These are phyloP conservation scores for Dendrolimus houi DNA, from an alignment of 2,888 invertebrate genomes.

Conservation along the genomic window DNA sequence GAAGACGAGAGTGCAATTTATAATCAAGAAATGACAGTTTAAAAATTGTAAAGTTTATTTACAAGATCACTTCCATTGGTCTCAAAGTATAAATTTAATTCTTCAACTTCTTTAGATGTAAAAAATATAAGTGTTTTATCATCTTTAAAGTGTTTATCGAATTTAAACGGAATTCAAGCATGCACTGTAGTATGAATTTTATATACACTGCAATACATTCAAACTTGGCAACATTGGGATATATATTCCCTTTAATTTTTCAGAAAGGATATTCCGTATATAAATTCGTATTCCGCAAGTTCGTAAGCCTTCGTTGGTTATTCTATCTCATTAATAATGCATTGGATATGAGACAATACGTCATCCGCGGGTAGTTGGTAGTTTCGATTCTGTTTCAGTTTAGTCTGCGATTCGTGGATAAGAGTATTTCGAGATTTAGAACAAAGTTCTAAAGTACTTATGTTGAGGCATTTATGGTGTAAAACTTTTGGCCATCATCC, in stretches of 20 bases:
- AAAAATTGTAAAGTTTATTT: no score
- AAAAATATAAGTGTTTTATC: no score
- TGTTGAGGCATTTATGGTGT: background rate
- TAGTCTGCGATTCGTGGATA: background rate
- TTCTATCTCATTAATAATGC: constrained; percentile 11
- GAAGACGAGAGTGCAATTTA: no score
- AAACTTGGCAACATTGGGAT: background rate
- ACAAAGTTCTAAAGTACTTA: background rate
- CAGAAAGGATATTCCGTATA: background rate
- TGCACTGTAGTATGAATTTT: no score
- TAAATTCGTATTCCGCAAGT: background rate
- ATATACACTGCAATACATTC: no score
- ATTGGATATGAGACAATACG: constrained; percentile 9
- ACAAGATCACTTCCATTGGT: no score
- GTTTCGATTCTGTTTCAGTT: constrained; percentile 1
- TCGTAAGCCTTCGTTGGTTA: background rate
- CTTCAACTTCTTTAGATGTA: no score
- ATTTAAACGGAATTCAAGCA: no score
- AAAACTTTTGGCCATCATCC: background rate
- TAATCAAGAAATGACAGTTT: no score
- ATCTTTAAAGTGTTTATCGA: no score
- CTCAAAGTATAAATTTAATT: no score
- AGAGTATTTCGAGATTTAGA: background rate
- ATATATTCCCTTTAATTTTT: background rate
- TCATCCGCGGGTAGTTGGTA: constrained; percentile 3